Conservation (phyloP, 1,140 invertebrate genomes). For the Neodiprion lecontei region DNA sequence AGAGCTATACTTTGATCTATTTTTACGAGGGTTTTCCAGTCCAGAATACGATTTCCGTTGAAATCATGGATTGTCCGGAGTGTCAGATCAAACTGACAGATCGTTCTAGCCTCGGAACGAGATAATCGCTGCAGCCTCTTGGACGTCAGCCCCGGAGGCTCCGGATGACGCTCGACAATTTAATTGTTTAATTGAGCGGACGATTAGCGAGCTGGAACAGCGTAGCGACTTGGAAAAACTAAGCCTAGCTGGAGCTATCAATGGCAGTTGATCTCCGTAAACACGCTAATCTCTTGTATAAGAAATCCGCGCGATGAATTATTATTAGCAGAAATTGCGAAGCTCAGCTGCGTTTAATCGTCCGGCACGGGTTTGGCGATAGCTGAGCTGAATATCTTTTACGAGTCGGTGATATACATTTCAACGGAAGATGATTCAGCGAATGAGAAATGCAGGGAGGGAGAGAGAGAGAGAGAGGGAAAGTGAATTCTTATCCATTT, state of each 20-base stretch:
- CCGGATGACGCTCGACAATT: slow-evolving; percentile 29
- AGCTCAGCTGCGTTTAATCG: too few species aligned
- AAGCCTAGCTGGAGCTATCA: neutral
- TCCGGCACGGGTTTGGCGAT: too few species aligned
- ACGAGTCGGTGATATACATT: too few species aligned
- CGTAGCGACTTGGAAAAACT: neutral
- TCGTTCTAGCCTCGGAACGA: slow-evolving; percentile 4
- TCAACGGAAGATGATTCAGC: too few species aligned
- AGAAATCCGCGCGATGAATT: too few species aligned
- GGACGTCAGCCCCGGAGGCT: slow-evolving; percentile 6
- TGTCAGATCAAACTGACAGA: slow-evolving; percentile 3
- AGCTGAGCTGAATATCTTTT: too few species aligned
- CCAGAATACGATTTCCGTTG: too few species aligned
- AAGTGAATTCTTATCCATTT: slow-evolving; percentile 8
- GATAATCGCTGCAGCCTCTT: slow-evolving; percentile 3
- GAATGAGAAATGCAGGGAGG: neutral
- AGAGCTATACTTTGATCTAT: too few species aligned
- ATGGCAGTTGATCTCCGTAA: too few species aligned
- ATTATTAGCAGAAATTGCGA: too few species aligned
- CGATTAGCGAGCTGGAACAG: slow-evolving; percentile 2
- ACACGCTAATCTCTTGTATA: too few species aligned
- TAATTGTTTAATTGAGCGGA: slow-evolving; percentile 48
- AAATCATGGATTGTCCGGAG: neutral
- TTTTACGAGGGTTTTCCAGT: too few species aligned
- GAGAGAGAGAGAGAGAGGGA: slow-evolving; percentile 10